These are phyloP conservation scores for Addax nasomaculatus DNA, from an alignment of 2,113 vertebrate genomes.

Conservation along the genomic window DNA sequence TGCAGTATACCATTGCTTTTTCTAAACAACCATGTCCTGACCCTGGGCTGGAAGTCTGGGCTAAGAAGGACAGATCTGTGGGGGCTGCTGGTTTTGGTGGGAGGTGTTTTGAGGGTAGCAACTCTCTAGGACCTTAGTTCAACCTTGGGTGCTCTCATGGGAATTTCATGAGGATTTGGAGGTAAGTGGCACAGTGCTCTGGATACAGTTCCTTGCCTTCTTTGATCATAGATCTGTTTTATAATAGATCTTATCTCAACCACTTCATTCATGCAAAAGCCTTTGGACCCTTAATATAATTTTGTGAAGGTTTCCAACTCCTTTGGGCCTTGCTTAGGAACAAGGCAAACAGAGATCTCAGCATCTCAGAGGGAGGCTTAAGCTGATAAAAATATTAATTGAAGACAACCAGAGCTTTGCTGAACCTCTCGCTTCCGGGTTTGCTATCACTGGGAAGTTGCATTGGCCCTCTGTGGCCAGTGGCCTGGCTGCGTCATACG, in stretches of 20 bases:
- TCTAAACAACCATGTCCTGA: not conserved
- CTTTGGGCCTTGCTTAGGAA: slow-evolving; percentile 44
- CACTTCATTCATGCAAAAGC: slow-evolving; percentile 55
- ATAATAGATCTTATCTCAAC: slow-evolving; percentile 34
- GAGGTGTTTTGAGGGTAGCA: not conserved
- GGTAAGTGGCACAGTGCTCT: not conserved
- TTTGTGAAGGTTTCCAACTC: slow-evolving; percentile 34
- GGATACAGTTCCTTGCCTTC: not conserved
- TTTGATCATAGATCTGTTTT: slow-evolving; percentile 8
- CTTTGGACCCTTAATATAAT: slow-evolving; percentile 23
- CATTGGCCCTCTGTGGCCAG: not conserved
- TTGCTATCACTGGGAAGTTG: not conserved
- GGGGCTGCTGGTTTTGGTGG: not conserved
- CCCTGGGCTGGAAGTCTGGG: not conserved
- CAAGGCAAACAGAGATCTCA: slow-evolving; percentile 35
- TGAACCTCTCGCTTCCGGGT: not conserved
- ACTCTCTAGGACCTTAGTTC: not conserved
- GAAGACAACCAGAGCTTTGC: not conserved
- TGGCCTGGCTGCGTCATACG: not conserved
- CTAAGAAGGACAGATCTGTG: not conserved
- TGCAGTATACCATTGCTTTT: not conserved
- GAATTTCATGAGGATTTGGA: not conserved
- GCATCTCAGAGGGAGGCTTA: slow-evolving; percentile 28
- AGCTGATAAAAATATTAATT: slow-evolving; percentile 18
- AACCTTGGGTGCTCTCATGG: not conserved